phyloP scores from a whole-genome alignment of 2,113 vertebrate genomes.

The Bos indicus region DNA sequence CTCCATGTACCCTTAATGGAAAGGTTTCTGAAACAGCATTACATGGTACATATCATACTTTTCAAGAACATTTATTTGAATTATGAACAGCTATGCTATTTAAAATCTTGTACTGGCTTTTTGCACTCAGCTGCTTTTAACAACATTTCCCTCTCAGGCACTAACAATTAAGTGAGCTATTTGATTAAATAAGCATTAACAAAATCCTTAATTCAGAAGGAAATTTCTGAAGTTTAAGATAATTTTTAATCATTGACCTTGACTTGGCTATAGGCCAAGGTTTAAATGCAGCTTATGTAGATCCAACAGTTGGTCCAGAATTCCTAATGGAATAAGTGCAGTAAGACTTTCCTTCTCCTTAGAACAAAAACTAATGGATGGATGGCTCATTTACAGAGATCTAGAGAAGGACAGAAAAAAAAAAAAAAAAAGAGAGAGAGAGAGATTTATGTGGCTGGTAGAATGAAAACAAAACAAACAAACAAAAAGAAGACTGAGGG shows the following conservation, averaged over 20 bases:
- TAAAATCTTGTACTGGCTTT: background rate
- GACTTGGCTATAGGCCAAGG: background rate
- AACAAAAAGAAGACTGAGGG: background rate
- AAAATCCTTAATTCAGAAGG: background rate
- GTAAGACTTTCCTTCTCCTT: background rate
- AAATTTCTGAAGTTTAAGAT: constrained; percentile 13
- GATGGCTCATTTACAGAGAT: background rate
- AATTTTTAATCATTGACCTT: background rate
- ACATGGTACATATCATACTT: background rate
- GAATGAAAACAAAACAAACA: background rate
- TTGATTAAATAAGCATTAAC: constrained; percentile 4
- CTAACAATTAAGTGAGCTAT: background rate
- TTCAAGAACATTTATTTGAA: background rate
- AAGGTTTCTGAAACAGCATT: background rate
- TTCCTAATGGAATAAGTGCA: background rate
- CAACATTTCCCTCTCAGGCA: background rate
- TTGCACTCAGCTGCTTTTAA: background rate
- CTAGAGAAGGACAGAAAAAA: background rate
- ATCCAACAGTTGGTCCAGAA: background rate
- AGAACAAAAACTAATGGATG: background rate
- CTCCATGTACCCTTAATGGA: background rate
- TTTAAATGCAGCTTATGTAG: background rate
- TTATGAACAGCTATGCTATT: background rate
- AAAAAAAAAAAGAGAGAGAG: accelerated
- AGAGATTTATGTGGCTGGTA: background rate